phyloP scores from a whole-genome alignment of 2,113 vertebrate genomes.

The Martes martes region DNA sequence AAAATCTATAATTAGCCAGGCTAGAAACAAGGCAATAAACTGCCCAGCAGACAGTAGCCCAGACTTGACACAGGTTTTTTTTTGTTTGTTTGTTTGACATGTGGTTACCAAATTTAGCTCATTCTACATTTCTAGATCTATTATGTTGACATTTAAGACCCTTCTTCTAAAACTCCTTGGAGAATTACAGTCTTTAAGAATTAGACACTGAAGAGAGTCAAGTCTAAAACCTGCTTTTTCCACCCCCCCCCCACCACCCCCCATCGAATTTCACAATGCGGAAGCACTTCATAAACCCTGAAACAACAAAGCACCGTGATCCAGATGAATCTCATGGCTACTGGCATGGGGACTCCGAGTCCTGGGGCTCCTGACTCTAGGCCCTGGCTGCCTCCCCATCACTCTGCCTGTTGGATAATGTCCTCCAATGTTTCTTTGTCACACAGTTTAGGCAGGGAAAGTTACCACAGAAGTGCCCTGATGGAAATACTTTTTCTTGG shows the following conservation, averaged over 20 bases:
- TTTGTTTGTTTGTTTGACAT: background rate
- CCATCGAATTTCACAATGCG: background rate
- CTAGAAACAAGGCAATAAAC: background rate
- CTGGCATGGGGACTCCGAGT: background rate
- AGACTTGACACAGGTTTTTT: background rate
- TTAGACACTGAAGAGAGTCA: background rate
- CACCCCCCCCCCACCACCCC: background rate
- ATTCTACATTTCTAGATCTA: background rate
- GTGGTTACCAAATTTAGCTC: background rate
- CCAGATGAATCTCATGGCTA: background rate
- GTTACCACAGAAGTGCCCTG: background rate
- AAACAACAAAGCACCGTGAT: background rate
- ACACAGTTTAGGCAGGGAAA: background rate
- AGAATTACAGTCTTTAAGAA: background rate
- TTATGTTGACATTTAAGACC: background rate
- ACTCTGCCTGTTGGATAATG: background rate
- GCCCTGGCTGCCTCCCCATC: background rate
- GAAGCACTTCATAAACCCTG: background rate
- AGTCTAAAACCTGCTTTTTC: background rate
- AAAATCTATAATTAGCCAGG: constrained; percentile 31
- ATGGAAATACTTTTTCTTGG: background rate
- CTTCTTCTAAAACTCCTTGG: background rate
- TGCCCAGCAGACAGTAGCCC: background rate
- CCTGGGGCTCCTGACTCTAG: background rate
- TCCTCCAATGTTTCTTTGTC: background rate